Evolutionary conservation across 2,888 invertebrate species (phyloP).

Genomic region (Protonemura montana): DNA sequence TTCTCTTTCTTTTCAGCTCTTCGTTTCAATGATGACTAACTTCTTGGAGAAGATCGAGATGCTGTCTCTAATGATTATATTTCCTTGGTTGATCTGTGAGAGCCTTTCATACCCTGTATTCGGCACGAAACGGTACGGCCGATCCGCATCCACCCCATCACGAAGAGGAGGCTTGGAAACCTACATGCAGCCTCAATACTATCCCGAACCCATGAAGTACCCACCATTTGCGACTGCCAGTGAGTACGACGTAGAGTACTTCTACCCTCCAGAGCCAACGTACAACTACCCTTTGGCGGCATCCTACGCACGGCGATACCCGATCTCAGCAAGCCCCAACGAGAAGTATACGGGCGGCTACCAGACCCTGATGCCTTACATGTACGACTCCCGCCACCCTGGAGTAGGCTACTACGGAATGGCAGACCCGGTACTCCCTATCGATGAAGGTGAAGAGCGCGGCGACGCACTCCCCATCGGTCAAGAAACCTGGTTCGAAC

Average conservation of each 20-base stretch:
- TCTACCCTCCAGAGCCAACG: constrained; percentile 58
- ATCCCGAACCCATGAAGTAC: constrained; percentile 58
- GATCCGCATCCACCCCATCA: constrained; percentile 49
- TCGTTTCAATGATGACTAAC: neutral
- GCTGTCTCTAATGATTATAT: neutral
- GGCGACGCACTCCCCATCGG: constrained; percentile 68
- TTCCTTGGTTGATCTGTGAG: neutral
- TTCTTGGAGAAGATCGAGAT: neutral
- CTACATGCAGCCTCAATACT: constrained; percentile 60
- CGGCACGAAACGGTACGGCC: constrained; percentile 59
- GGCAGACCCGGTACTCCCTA: constrained; percentile 59
- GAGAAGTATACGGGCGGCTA: constrained; percentile 61
- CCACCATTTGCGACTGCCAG: constrained; percentile 63
- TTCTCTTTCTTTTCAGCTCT: neutral
- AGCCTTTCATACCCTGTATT: constrained; percentile 56
- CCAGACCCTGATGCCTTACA: constrained; percentile 60
- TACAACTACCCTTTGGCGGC: constrained; percentile 54
- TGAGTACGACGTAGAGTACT: constrained; percentile 65
- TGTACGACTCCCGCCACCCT: constrained; percentile 58
- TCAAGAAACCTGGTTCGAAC: constrained; percentile 72
- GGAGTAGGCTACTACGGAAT: constrained; percentile 60
- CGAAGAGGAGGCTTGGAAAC: constrained; percentile 22
- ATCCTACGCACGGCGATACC: constrained; percentile 56
- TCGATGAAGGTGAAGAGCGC: constrained; percentile 65
- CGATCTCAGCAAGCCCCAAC: constrained; percentile 58